Base-by-base conservation (phyloP, 92 coral and sea anemone genomes). In the Palythoa grandiflora region DNA sequence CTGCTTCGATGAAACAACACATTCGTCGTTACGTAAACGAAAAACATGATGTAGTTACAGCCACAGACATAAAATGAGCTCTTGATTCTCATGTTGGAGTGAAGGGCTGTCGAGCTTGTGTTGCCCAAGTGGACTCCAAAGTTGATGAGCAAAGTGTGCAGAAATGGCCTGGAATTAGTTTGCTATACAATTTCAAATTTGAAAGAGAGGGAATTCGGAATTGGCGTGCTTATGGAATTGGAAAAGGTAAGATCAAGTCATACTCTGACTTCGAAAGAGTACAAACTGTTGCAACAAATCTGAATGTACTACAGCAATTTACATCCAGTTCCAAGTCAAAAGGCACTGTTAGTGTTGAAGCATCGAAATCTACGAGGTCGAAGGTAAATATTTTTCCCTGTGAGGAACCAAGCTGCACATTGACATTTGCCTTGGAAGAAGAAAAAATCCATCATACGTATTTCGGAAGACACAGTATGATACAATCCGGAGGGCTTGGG, bases 101-200 rank as follows among this genome's bases (percentile, higher is more conserved):
- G 59, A 86, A 74, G 74, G 89, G 89, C 21, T 86, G 89, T 44
- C 89, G 89, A 36, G 83, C 38, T 28, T 16, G 71, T 60, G 87
- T 73, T 39, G 77, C 77, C 38, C 51, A 73, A 73, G 77, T 73
- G 2, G 6, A 14, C 14, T 6, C 54, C 0, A 38, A 73, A 12
- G 28, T 20, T 38, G 28, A 12, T 1, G 52, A 73, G 3, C 51
- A 73, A 5, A 38, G 8, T 39, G 53, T 20, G 52, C 77, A 38
- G 14, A 73, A 73, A 39, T 73, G 77, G 77, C 77, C 77, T 38
- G 77, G 77, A 73, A 73, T 73, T 14, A 73, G 77, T 38, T 73
- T 73, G 77, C 12, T 73, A 13, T 12, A 17, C 21, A 73, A 73
- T 20, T 73, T 73, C 11, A 73, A 73, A 48, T 73, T 73, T 73